Conservation (phyloP, 1,140 invertebrate species). For the Chlorops oryzae region DNA sequence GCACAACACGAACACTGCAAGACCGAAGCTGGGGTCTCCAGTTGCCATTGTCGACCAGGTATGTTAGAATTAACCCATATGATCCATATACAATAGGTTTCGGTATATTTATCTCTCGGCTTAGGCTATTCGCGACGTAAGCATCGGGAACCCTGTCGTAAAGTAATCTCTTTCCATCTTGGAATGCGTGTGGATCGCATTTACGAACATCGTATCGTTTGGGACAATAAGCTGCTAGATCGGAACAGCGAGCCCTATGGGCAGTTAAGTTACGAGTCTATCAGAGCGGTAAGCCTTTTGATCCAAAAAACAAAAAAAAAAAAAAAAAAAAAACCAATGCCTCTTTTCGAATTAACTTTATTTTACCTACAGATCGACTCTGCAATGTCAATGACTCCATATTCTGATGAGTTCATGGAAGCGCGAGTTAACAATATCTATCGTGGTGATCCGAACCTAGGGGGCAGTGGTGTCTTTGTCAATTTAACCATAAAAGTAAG, state of each 20-base stretch:
- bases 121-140: constrained; percentile 69
- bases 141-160: constrained; percentile 71
- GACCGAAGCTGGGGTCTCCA: constrained; percentile 84
- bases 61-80: constrained; percentile 14
- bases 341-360: not conserved
- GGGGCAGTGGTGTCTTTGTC: constrained; percentile 68
- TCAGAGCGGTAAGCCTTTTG: constrained; percentile 68
- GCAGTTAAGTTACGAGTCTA: constrained; percentile 74
- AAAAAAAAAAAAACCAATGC: not conserved
- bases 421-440: constrained; percentile 77
- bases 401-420: constrained; percentile 77
- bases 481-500: constrained; percentile 71
- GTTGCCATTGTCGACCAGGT: constrained; percentile 80
- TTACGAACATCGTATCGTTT: constrained; percentile 69
- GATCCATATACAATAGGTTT: too few relatives aligned
- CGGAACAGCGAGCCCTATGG: constrained; percentile 74
- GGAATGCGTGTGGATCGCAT: constrained; percentile 76
- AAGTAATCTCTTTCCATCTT: constrained; percentile 72
- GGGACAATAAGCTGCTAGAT: constrained; percentile 67
- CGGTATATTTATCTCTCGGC: not conserved
- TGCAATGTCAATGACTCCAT: constrained; percentile 83
- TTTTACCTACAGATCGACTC: constrained; percentile 64
- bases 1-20: constrained; percentile 81
- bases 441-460: constrained; percentile 58
- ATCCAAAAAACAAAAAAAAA: not conserved